Conservation (phyloP, 2,113 vertebrate genomes). For the Larimichthys crocea region DNA sequence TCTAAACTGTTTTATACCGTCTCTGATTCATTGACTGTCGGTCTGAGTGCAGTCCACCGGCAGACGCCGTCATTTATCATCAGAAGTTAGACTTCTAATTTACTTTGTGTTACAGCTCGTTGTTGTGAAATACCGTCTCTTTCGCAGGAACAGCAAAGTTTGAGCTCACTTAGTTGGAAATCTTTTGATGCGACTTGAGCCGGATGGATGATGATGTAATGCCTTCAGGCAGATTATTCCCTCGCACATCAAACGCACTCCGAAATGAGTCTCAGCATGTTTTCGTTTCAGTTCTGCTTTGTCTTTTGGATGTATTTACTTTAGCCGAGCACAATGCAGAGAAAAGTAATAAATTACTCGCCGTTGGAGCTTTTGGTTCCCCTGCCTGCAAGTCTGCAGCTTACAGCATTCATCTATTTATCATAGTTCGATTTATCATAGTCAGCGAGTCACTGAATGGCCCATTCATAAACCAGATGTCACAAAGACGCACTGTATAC, state of each 20-base stretch:
- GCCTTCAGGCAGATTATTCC: slow-evolving; percentile 52
- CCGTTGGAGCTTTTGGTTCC: slow-evolving; percentile 21
- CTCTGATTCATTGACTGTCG: background rate
- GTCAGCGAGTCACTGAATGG: slow-evolving; percentile 46
- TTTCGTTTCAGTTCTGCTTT: slow-evolving; percentile 36
- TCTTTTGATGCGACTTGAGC: slow-evolving; percentile 20
- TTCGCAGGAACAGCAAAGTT: slow-evolving; percentile 1
- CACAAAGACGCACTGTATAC: slow-evolving; percentile 41
- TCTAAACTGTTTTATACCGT: background rate
- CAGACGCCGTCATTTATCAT: background rate
- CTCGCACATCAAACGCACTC: slow-evolving; percentile 56
- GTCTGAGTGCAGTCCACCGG: too few species aligned
- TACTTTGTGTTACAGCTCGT: background rate
- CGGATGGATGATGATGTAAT: slow-evolving; percentile 64
- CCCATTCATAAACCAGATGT: slow-evolving; percentile 60
- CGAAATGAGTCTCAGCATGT: slow-evolving; percentile 63
- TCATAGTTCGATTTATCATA: slow-evolving; percentile 42
- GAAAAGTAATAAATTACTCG: slow-evolving; percentile 54
- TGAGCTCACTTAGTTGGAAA: slow-evolving; percentile 30
- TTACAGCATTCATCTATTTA: slow-evolving; percentile 51
- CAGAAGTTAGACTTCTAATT: background rate
- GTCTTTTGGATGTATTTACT: slow-evolving; percentile 63
- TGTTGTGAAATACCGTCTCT: slow-evolving; percentile 23
- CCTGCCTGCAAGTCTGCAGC: slow-evolving; percentile 9
- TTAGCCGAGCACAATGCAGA: slow-evolving; percentile 31